Percentiles rank a stretch among this genome's conserved stretches.
phyloP scores from a whole-genome alignment of 2,113 vertebrate species.

The Ageneiosus marmoratus region DNA sequence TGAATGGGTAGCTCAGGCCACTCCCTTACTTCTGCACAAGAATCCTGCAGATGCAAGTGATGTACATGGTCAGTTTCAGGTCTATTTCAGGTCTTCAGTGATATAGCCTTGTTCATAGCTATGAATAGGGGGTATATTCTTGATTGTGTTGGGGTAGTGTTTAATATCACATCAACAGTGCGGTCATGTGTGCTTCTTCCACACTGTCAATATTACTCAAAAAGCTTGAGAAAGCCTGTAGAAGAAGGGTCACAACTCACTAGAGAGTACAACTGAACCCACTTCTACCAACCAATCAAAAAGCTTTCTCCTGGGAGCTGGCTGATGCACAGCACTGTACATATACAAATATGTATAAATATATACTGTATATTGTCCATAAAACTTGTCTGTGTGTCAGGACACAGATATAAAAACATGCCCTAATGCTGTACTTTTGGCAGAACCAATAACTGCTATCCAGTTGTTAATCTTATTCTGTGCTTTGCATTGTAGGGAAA shows the following conservation, averaged over 20 bases:
- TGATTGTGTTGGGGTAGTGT: too few species aligned
- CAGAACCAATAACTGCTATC: not conserved
- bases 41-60: too few species aligned
- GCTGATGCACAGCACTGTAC: not conserved
- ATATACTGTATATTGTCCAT: not conserved
- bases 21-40: too few species aligned
- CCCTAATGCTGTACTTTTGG: not conserved
- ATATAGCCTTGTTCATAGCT: too few species aligned
- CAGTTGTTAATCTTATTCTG: not conserved
- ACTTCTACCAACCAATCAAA: not conserved
- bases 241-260: not conserved
- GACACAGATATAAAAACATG: not conserved
- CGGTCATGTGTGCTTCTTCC: too few species aligned
- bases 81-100: too few species aligned
- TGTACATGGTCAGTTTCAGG: too few species aligned
- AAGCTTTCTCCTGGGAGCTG: not conserved
- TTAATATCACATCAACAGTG: too few species aligned
- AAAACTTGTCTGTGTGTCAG: not conserved
- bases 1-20: too few species aligned
- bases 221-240: not conserved
- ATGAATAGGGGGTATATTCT: too few species aligned
- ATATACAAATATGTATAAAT: too few species aligned
- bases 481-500: slow-evolving; percentile 58
- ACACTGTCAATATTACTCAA: too few species aligned
- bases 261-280: not conserved